These are phyloP conservation scores for Ariolimax columbianus DNA, from an alignment of 2,888 invertebrate species.

Conservation along the genomic window DNA sequence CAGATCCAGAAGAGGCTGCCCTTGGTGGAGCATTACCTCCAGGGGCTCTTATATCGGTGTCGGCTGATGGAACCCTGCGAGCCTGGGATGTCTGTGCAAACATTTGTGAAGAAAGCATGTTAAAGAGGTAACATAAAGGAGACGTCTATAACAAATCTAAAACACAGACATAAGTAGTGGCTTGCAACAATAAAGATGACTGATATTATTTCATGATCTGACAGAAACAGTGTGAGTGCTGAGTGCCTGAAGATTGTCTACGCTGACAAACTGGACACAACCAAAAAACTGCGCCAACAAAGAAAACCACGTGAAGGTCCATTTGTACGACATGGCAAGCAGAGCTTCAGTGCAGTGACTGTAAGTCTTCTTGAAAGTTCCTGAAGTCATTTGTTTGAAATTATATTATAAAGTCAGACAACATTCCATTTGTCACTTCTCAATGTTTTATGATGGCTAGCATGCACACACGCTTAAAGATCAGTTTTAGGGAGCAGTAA, in stretches of 20 bases:
- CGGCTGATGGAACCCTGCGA: constrained; percentile 45
- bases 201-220: not conserved
- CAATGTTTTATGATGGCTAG: too few relatives aligned
- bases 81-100: constrained; percentile 45
- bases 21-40: constrained; percentile 45
- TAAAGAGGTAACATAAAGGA: constrained; percentile 13
- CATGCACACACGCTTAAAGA: too few relatives aligned
- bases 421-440: too few relatives aligned
- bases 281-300: constrained; percentile 1
- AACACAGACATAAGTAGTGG: too few relatives aligned
- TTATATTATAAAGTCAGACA: too few relatives aligned
- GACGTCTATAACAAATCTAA: not conserved
- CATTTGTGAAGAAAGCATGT: constrained; percentile 43
- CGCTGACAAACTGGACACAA: constrained; percentile 26
- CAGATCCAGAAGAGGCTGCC: constrained; percentile 23
- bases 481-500: too few relatives aligned
- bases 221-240: constrained; percentile 43
- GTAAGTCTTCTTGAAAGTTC: not conserved
- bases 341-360: constrained; percentile 42
- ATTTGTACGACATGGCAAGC: constrained; percentile 30
- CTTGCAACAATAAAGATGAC: not conserved
- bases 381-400: too few relatives aligned
- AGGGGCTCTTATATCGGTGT: constrained; percentile 40
- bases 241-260: constrained; percentile 49
- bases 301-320: constrained; percentile 6